Evolutionary conservation across 1,140 invertebrate genomes (phyloP), one percentile per base, ranked within the genome.

Genomic region (Drepana arcuata): DNA sequence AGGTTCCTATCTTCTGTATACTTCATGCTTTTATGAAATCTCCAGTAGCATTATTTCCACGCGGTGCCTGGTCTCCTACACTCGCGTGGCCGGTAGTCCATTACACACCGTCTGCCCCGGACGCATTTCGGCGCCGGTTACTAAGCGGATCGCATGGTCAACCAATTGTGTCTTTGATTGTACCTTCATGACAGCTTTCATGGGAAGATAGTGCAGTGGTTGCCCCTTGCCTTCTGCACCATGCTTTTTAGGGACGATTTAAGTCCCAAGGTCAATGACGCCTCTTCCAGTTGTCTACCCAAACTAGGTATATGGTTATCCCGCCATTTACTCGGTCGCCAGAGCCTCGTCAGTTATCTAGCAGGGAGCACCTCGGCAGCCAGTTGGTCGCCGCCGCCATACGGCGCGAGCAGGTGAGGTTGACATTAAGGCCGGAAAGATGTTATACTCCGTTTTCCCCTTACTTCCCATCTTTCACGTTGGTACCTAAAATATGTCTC

Each of bases 311-410:
- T 26, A 35, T 35, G 34, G 34, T 33, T 16, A 24, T 14, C 10
- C 24, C 25, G 34, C 34, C 34, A 35, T 27, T n/a, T 14, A 13
- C 1, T 27, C 24, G 34, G 34, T 35, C 25, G 34, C 34, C 34
- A 35, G 24, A 15, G 34, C 34, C 25, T 35, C 24, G 24, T 35
- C 33, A 6, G 33, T 37, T 37, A 18, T 28, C 25, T 37, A 37
- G 27, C 34, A 21, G 25, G 34, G 34, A 37, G 21, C 10, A 39
- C 37, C 33, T 14, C 33, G 24, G 32, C 18, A 34, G 32, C 21
- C 1, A 3, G 7, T 14, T 10, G 21, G 21, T 13, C 21, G 21
- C 21, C 32, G 32, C 24, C 13, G 16, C 26, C 16, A 36, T 14
- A 10, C 7, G 24, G 24, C 24, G 24, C 24, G 24, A 10, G 29